These are phyloP conservation scores for Dryoscopus gambensis DNA, from an alignment of 2,113 vertebrate species.

Conservation along the genomic window DNA sequence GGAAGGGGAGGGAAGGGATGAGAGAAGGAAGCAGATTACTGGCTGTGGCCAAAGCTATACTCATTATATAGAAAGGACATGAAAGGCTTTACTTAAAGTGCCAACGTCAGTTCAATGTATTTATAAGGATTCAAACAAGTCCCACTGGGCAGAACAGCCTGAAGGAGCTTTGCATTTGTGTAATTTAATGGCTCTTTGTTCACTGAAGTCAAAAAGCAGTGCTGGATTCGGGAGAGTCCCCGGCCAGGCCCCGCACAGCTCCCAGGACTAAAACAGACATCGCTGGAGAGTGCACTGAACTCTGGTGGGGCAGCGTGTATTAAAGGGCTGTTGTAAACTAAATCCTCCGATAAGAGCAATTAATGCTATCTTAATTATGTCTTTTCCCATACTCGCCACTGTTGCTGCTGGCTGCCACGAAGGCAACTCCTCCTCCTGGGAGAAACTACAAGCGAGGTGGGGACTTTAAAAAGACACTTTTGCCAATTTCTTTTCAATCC, in stretches of 20 bases:
- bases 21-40: slow-evolving; percentile 14
- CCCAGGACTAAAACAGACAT: background rate
- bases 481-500: slow-evolving; percentile 10
- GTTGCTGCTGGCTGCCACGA: slow-evolving; percentile 23
- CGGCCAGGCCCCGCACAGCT: accelerated
- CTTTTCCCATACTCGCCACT: slow-evolving; percentile 7
- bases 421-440: slow-evolving; percentile 47
- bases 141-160: background rate
- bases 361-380: slow-evolving; percentile 69
- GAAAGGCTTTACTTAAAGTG: slow-evolving; percentile 39
- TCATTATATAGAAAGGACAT: slow-evolving; percentile 33
- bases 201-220: background rate
- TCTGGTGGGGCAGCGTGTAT: background rate
- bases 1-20: background rate
- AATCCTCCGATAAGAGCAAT: slow-evolving; percentile 47
- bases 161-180: background rate
- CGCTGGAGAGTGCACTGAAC: background rate
- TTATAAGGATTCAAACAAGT: slow-evolving; percentile 6
- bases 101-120: background rate
- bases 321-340: background rate
- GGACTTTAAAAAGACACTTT: background rate
- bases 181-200: background rate
- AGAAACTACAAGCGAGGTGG: background rate
- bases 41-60: background rate
- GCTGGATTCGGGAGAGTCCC: background rate